These are phyloP conservation scores for Phaonia tiefii DNA, from an alignment of 2,888 invertebrate species.

Conservation along the genomic window DNA sequence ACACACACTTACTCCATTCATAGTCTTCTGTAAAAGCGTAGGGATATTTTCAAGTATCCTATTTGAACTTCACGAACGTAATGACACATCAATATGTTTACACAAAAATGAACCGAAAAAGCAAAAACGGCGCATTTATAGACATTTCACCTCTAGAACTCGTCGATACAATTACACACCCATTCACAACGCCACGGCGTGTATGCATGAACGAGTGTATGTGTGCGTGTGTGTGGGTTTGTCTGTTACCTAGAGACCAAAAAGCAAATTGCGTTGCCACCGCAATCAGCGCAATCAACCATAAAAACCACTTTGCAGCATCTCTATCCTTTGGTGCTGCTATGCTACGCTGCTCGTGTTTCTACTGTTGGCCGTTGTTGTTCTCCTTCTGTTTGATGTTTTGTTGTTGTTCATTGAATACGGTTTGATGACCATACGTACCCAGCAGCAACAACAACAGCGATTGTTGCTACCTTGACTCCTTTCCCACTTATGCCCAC, in stretches of 20 bases:
- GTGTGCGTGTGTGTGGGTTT: conserved; percentile 8
- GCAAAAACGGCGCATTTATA: conserved; percentile 17
- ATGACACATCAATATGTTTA: conserved; percentile 48
- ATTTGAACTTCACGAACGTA: conserved; percentile 43
- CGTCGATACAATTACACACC: neutral
- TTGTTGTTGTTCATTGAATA: conserved; percentile 32
- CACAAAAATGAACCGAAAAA: conserved; percentile 1
- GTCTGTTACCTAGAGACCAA: conserved; percentile 57
- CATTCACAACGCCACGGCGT: conserved; percentile 1
- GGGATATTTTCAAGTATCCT: conserved; percentile 40
- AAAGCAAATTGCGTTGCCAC: conserved; percentile 68
- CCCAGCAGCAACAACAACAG: conserved; percentile 2
- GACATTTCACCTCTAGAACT: conserved; percentile 13
- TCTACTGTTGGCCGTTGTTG: neutral
- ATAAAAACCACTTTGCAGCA: conserved; percentile 68
- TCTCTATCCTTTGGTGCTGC: conserved; percentile 36
- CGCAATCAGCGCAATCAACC: conserved; percentile 71
- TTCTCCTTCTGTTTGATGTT: neutral
- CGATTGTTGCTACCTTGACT: neutral
- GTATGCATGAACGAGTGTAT: neutral
- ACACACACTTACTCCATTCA: neutral
- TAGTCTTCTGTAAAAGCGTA: too few species aligned
- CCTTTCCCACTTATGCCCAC: neutral
- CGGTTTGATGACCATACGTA: conserved; percentile 32
- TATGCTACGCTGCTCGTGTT: neutral